phyloP scores from a whole-genome alignment of 2,113 vertebrate species.

The Semicossyphus pulcher region DNA sequence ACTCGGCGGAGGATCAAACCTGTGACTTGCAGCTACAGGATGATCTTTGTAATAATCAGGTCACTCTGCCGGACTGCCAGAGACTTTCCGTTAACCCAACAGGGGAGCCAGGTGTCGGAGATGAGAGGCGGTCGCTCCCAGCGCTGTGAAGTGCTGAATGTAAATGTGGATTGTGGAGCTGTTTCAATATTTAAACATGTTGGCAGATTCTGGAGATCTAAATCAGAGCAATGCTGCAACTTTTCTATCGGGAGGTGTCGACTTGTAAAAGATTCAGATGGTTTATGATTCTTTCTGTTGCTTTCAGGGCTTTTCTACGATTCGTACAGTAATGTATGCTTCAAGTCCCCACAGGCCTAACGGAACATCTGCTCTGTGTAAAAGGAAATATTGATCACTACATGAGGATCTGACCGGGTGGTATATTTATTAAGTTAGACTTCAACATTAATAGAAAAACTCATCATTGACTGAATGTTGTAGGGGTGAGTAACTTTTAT shows the following conservation, averaged over 20 bases:
- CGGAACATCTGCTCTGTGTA: constrained; percentile 21
- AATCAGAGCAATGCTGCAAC: constrained; percentile 25
- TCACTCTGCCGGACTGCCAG: constrained; percentile 55
- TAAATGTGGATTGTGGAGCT: constrained; percentile 57
- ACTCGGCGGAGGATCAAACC: constrained; percentile 47
- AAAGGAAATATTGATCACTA: constrained; percentile 14
- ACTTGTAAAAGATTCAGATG: constrained; percentile 61
- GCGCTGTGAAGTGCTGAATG: constrained; percentile 25
- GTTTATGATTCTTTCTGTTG: constrained; percentile 35
- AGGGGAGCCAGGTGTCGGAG: constrained; percentile 51
- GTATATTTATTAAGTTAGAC: no score
- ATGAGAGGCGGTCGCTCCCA: constrained; percentile 20
- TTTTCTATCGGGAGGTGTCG: constrained; percentile 44
- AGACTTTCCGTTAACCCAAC: constrained; percentile 47
- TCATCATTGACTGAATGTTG: no score
- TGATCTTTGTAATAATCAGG: constrained; percentile 62
- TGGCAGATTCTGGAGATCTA: constrained; percentile 33
- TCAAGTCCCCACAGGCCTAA: constrained; percentile 1
- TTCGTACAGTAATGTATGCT: constrained; percentile 33
- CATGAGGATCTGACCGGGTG: no score
- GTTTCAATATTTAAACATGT: constrained; percentile 55
- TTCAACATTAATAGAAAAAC: no score
- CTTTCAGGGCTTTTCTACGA: constrained; percentile 37
- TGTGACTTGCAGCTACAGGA: constrained; percentile 32
- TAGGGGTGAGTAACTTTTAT: no score